Evolutionary conservation across 2,797 vertebrate species (phyloP), one percentile per base, ranked within the genome.

Genomic region (Yasuhikotakia modesta): DNA sequence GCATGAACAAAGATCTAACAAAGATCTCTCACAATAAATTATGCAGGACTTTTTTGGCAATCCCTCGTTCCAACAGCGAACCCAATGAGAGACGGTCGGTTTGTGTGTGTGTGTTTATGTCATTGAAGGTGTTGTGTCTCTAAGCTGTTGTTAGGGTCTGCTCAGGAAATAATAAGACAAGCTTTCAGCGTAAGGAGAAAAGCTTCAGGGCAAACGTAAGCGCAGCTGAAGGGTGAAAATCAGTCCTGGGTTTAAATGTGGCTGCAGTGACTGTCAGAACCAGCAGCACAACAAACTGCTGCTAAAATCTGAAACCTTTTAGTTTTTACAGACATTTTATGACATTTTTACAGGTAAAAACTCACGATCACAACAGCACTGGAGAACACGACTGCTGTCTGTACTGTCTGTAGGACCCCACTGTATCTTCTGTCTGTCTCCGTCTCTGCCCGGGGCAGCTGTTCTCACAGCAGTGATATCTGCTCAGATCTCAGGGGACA

Each of bases 251-350:
- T 69, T 69, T 77, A 77, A 77, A 30, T 61, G 75, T 66, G 35
- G 66, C 69, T 77, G 66, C 46, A 19, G 65, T 46, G 66, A 68
- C 66, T 60, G 75, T 77, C 75, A 77, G 66, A 69, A 30, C 19
- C 75, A 60, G 65, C 52, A 55, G 53, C 43, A 50, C 35, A 76
- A 32, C n/a, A 4, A 73, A 67, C 52, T 76, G 57, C 53, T 61
- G 61, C 55, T 17, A 77, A 61, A 77, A 77, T 77, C 55, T 66
- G 60, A 66, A 69, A 77, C 43, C 66, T 66, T 77, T 77, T 61
- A 77, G 75, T 77, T 70, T 21, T 77, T 24, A 69, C 61, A 68
- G 75, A 77, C 65, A 70, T 77, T 77, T 77, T 77, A 77, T 77
- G 75, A 77, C 75, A 65, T 77, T 53, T 69, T 77, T 77, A 77